Percentiles rank a stretch among this genome's conserved stretches.
phyloP scores from a whole-genome alignment of 2,797 vertebrate species.

The Chaenodraco wilsoni region DNA sequence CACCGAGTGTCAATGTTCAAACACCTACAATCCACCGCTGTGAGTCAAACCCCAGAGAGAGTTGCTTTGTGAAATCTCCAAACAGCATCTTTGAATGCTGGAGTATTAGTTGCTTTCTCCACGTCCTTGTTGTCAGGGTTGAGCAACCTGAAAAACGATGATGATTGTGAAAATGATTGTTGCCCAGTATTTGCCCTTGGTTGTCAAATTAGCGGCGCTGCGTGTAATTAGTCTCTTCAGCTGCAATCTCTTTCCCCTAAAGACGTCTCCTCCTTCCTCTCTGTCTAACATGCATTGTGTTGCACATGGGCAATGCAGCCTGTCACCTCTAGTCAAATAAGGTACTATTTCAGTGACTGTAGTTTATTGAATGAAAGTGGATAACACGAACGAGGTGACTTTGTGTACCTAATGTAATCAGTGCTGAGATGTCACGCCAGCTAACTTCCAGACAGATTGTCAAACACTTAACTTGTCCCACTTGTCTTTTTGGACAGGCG shows the following conservation, averaged over 20 bases:
- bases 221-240: conserved; percentile 45
- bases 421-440: conserved; percentile 23
- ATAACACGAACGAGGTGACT: conserved; percentile 34
- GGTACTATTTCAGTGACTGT: conserved; percentile 17
- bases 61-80: background rate
- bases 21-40: background rate
- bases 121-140: conserved; percentile 36
- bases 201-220: conserved; percentile 49
- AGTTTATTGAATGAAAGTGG: conserved; percentile 46
- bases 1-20: conserved; percentile 9
- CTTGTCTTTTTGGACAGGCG: background rate
- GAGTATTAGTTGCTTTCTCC: conserved; percentile 22
- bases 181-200: conserved; percentile 54
- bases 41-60: background rate
- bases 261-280: conserved; percentile 8
- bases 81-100: background rate
- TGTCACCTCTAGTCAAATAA: conserved; percentile 12
- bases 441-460: conserved; percentile 44
- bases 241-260: conserved; percentile 23
- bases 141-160: conserved; percentile 47
- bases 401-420: conserved; percentile 22
- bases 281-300: conserved; percentile 24
- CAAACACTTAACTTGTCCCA: background rate
- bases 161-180: conserved; percentile 41
- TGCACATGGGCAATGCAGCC: conserved; percentile 12